Evolutionary conservation across 1,140 invertebrate genomes (phyloP).

Genomic region (Matsumurasca onukii): DNA sequence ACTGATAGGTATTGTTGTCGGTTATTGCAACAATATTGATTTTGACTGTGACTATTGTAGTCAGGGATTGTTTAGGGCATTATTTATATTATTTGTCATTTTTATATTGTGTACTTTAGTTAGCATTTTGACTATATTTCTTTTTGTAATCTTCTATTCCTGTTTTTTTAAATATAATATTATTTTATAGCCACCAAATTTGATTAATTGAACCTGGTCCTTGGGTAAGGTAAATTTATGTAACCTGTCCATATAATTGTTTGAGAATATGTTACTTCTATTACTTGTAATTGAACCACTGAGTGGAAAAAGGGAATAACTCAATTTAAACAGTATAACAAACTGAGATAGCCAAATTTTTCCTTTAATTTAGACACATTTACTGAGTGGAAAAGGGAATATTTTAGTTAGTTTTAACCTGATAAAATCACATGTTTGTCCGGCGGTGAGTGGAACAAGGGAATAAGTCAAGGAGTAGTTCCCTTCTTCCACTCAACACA

Average conservation of each 20-base stretch:
- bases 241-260: no score
- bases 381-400: neutral
- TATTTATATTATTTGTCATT: neutral
- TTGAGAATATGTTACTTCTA: no score
- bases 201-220: no score
- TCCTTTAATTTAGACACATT: neutral
- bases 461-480: neutral
- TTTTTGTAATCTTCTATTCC: neutral
- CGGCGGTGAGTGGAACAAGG: neutral
- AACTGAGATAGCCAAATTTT: neutral
- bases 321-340: neutral
- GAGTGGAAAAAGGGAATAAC: slow-evolving; percentile 1
- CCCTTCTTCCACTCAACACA: neutral
- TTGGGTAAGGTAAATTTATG: no score
- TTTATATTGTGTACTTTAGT: neutral
- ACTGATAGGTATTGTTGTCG: neutral
- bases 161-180: neutral
- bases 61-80: neutral
- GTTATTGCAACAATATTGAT: neutral
- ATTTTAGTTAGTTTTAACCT: neutral
- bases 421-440: neutral
- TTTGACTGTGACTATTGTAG: neutral
- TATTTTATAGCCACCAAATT: no score
- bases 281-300: no score
- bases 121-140: neutral